Base-by-base conservation (phyloP, 2,888 invertebrate genomes). In the Trichopoda pennipes region DNA sequence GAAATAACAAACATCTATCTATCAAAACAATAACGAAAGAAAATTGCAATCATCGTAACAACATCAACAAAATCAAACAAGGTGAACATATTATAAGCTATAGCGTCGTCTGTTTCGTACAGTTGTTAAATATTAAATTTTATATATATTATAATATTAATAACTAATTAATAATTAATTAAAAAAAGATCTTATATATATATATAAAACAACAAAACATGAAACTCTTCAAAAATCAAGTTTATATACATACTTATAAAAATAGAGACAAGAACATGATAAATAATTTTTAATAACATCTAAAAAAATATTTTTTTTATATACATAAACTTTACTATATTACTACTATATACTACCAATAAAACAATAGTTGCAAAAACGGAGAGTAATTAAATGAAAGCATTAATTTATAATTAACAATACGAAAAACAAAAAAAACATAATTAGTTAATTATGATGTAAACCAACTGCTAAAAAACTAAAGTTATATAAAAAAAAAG, bases 71-170 rank as follows among this genome's bases (percentile, higher is more conserved):
- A 72, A 63, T 51, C 66, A 68, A 72, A 72, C 19, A 80, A 68
- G 74, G 74, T 79, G 76, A 76, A 74, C 76, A 86, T 86, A 88
- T 88, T 87, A 86, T 88, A 89, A 89, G 89, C 88, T 89, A 89
- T 88, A 88, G 89, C 89, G 89, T 88, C 89, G 89, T 89, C 89
- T 88, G 88, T 88, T 88, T 88, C 87, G 88, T 89, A 88, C 87
- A 88, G 87, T 88, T 89, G 89, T 89, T 89, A 87, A 88, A 89
- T 82, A 81, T 79, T 79, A 81, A 58, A 66, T 75, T 79, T 77
- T 68, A 63, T 72, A 74, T 63, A 76, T 70, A 76, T 75, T 76
- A 68, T 60, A 69, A 69, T 63, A 77, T 69, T 76, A 35, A 76
- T 76, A 75, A 77, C 19, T 77, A 73, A 78, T 78, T 78, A 70